Base-by-base conservation (phyloP, 2,113 vertebrate species). In the Natator depressus region DNA sequence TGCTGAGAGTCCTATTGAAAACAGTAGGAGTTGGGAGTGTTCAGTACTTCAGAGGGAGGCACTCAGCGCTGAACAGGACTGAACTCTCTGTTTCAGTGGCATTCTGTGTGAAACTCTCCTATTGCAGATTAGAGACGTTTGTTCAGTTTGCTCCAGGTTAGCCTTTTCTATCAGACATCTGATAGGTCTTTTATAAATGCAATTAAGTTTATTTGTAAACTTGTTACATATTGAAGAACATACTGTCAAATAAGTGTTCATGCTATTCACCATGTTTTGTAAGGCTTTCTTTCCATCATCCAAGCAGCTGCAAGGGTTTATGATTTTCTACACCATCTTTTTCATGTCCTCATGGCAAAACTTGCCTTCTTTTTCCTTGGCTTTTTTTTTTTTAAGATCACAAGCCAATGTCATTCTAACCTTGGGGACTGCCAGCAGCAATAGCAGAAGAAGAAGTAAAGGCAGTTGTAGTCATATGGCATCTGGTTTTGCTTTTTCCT, bases 401-500 rank as follows among this genome's bases (percentile, higher is more conserved):
- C 76, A 80, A 83, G 91, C 27, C 57, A 81, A 59, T 72, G 47
- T 72, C n/a, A 3, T 92, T 91, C 54, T 91, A 87, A 81, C 49
- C 55, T 86, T 38, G 54, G 3, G 27, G 22, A 8, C 47, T 87
- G 13, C 80, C 82, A 82, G 89, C n/a, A 86, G 84, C 76, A 53
- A 19, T 27, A 90, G 11, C n/a, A 46, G 38, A 47, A 88, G 53
- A 88, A 78, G 12, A 25, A 89, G 51, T 83, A 76, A 0, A 0
- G 5, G 54, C 54, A 89, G 82, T 27, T 59, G 62, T 62, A 85
- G 55, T 86, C 13, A 65, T 91, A 49, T 79, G 80, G 57, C 12
- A 72, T 91, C 55, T 81, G 80, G 57, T 76, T 86, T 86, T 93
- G 2, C 54, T 93, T 84, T 91, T n/a, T 55, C 50, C 19, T 93